Conservation (phyloP, 2,888 invertebrate genomes). For the Mycalesis mineus region DNA sequence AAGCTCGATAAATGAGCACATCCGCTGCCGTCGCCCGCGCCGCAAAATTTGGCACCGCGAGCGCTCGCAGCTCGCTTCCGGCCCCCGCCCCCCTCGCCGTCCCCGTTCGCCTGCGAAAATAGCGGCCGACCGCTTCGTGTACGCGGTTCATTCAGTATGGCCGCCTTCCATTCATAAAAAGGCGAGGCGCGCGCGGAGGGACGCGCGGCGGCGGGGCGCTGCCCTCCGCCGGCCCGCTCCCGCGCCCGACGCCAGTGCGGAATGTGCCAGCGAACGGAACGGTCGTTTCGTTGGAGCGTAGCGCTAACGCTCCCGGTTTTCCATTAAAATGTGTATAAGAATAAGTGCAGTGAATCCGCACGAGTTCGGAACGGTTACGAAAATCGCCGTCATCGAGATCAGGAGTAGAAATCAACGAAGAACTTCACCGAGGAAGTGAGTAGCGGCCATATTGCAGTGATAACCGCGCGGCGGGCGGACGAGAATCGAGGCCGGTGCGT, state of each 20-base stretch:
- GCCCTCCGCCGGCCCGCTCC: constrained; percentile 73
- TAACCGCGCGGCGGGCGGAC: constrained; percentile 79
- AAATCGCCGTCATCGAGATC: constrained; percentile 77
- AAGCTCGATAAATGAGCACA: constrained; percentile 77
- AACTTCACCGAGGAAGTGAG: constrained; percentile 79
- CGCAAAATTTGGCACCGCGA: constrained; percentile 78
- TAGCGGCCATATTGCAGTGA: constrained; percentile 79
- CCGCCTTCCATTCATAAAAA: constrained; percentile 86
- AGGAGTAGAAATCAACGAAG: constrained; percentile 78
- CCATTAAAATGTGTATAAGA: constrained; percentile 79
- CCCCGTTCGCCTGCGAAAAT: constrained; percentile 73
- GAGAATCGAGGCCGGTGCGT: constrained; percentile 79
- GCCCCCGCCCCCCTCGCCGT: constrained; percentile 68
- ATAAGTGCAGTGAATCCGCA: constrained; percentile 78
- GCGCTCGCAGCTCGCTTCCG: constrained; percentile 75
- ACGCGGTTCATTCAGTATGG: constrained; percentile 85
- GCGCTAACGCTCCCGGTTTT: constrained; percentile 78
- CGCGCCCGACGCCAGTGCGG: constrained; percentile 76
- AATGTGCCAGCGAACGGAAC: constrained; percentile 78
- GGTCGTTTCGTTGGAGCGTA: constrained; percentile 80
- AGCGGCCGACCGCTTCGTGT: constrained; percentile 78
- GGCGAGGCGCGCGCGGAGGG: constrained; percentile 72
- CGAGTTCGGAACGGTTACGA: constrained; percentile 76
- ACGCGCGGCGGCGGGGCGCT: constrained; percentile 73
- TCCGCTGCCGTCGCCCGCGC: constrained; percentile 76